Conservation (phyloP, 1,140 invertebrate species). For the Lineus longissimus region DNA sequence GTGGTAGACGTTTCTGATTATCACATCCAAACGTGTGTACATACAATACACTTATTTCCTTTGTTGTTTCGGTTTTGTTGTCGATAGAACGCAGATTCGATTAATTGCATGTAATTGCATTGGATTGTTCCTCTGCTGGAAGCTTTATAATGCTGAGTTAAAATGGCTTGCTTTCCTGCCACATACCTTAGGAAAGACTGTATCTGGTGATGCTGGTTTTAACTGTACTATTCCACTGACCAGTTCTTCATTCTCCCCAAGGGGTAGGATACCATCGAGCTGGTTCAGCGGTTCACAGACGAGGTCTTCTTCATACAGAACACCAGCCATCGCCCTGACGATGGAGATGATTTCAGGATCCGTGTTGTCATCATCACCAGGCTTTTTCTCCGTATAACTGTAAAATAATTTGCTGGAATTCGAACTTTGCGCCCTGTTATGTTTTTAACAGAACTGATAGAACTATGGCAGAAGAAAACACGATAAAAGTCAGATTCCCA, state of each 20-base stretch:
- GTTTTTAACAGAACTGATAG: too few relatives aligned
- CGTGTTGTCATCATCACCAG: conserved; percentile 26
- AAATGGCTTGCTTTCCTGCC: neutral
- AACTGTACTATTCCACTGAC: conserved; percentile 40
- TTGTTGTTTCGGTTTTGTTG: too few relatives aligned
- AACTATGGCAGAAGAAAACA: conserved; percentile 18
- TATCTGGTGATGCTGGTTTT: conserved; percentile 21
- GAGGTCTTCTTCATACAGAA: conserved; percentile 29
- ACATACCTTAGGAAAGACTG: conserved; percentile 23
- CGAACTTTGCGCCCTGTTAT: too few relatives aligned
- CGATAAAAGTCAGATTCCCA: neutral
- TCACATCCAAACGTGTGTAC: too few relatives aligned
- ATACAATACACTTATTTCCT: too few relatives aligned
- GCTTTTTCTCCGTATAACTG: too few relatives aligned
- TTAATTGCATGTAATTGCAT: too few relatives aligned
- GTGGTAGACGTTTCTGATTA: too few relatives aligned
- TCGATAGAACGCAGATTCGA: too few relatives aligned
- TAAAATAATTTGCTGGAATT: too few relatives aligned
- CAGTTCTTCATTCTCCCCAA: conserved; percentile 40
- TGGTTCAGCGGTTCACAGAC: conserved; percentile 28
- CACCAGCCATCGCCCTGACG: conserved; percentile 28
- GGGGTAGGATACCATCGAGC: conserved; percentile 19
- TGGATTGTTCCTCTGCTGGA: too few relatives aligned
- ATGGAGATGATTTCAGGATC: conserved; percentile 32
- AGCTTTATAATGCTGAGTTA: too few relatives aligned